These are phyloP conservation scores for Mastomys coucha DNA, from an alignment of 2,113 vertebrate genomes.

Conservation along the genomic window DNA sequence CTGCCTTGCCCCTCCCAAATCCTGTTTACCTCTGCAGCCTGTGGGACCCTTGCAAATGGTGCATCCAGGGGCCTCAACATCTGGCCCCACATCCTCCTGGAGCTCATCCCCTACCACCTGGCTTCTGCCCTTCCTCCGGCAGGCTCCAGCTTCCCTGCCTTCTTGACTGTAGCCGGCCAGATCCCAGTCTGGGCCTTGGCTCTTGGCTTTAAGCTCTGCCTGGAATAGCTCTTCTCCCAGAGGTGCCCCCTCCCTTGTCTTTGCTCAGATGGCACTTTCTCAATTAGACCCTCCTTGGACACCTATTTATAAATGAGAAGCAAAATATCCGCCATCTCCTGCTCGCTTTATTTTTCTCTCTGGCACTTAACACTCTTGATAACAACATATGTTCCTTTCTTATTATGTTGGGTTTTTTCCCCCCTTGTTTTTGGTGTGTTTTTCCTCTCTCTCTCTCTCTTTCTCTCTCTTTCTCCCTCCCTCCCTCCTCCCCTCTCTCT, in stretches of 20 bases:
- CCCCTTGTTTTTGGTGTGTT: neutral
- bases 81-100: constrained; percentile 64
- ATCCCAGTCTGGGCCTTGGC: neutral
- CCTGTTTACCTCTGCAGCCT: constrained; percentile 2
- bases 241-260: neutral
- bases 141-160: rapidly evolving
- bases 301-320: constrained; percentile 19
- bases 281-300: constrained; percentile 28
- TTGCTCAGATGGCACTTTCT: constrained; percentile 22
- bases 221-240: neutral
- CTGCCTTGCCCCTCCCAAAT: neutral
- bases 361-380: neutral
- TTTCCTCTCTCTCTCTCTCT: neutral
- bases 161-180: neutral
- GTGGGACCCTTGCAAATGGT: constrained; percentile 53
- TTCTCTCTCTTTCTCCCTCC: neutral
- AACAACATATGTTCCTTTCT: neutral
- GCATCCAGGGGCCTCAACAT: constrained; percentile 62
- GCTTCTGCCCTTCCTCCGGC: neutral
- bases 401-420: neutral
- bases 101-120: constrained; percentile 30
- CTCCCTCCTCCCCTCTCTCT: too few species aligned
- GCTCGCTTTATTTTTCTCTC: constrained; percentile 26
- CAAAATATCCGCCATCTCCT: neutral
- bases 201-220: neutral